Evolutionary conservation across 1,140 invertebrate genomes (phyloP).

Genomic region (Archegozetes longisetosus): DNA sequence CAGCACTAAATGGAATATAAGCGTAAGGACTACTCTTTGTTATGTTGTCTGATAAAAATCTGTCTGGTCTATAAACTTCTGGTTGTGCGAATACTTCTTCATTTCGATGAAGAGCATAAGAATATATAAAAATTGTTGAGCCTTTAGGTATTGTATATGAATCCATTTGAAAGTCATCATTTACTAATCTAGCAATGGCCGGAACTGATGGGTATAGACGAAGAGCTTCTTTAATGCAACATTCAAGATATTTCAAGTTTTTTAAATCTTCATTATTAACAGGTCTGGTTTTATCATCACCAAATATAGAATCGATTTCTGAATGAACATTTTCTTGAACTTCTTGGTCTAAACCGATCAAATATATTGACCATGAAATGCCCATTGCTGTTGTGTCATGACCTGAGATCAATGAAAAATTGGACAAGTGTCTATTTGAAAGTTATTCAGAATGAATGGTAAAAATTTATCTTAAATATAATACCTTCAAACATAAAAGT

Average conservation of each 20-base stretch:
- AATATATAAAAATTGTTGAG: too few species aligned
- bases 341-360: slow-evolving; percentile 1
- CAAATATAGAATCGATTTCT: slow-evolving; percentile 16
- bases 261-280: not conserved
- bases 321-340: slow-evolving; percentile 13
- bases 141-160: too few species aligned
- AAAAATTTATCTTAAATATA: too few species aligned
- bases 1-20: too few species aligned
- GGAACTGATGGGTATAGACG: slow-evolving; percentile 64
- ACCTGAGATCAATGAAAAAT: too few species aligned
- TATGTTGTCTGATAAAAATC: too few species aligned
- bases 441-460: too few species aligned
- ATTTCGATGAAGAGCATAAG: too few species aligned
- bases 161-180: slow-evolving; percentile 45
- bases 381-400: slow-evolving; percentile 18
- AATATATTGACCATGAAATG: slow-evolving; percentile 18
- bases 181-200: slow-evolving; percentile 48
- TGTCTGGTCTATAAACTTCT: too few species aligned
- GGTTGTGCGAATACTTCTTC: too few species aligned
- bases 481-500: slow-evolving; percentile 26
- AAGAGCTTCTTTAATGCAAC: slow-evolving; percentile 70
- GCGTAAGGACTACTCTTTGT: too few species aligned
- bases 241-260: slow-evolving; percentile 49
- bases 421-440: too few species aligned
- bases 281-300: not conserved